Base-by-base conservation (phyloP, 2,888 invertebrate species). In the Dryadula phaetusa region DNA sequence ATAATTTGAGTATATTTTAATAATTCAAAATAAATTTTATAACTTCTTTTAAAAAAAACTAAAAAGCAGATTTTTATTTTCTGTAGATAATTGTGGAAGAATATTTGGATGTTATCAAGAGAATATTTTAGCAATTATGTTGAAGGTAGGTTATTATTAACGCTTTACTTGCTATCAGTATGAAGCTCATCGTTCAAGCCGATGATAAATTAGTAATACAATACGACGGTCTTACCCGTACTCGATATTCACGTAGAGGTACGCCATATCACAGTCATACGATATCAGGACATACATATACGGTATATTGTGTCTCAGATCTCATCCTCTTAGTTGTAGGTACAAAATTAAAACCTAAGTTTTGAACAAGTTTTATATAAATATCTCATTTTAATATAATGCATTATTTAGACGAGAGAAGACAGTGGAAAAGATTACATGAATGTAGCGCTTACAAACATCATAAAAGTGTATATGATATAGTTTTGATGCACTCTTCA, bases 201-300 rank as follows among this genome's bases (percentile, higher is more conserved):
- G 49, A 49, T 52, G 52, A 28, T 28, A 32, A 52, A 52, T 52
- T 28, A 52, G 52, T 52, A 52, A 52, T 28, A 52, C 52, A 32
- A 52, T 52, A 52, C 52, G 28, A 52, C 28, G 52, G 16, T 52
- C 16, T 52, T 52, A 52, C 20, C 49, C 16, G 12, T 32, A 52
- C 52, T 28, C 28, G 28, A 52, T 52, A 1, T 52, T 16, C 28
- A 32, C 28, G 4, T 52, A 28, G 49, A 25, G 7, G 49, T 49
- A 25, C 14, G 25, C 5, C n/a, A 4, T 52, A 52, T 32, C 52
- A 49, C 49, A 28, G 52, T 28, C 28, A 52, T 18, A 10, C 28
- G 52, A 52, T 28, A 52, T 52, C 52, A 5, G 52, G 52, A 52
- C 28, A 52, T 32, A 12, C 12, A 8, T 8, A 32, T n/a, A n/a